Base-by-base conservation (phyloP, 2,113 vertebrate species). In the Dunckerocampus dactyliophorus region DNA sequence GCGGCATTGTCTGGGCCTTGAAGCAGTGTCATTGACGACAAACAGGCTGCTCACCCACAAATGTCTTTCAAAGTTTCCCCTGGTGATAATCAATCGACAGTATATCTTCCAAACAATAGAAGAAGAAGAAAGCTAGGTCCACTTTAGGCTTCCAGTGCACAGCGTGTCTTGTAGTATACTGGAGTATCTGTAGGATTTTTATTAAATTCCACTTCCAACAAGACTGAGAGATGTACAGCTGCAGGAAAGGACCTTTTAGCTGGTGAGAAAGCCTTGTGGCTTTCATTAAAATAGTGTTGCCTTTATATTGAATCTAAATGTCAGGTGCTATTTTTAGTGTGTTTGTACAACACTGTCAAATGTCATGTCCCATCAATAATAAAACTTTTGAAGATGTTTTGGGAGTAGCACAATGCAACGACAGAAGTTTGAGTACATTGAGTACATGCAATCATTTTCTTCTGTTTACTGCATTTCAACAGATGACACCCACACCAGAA, bases 401-500 rank as follows among this genome's bases (percentile, higher is more conserved):
- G 47, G 47, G 9, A 46, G 16, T 17, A 16, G 19, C 62, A 63
- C 58, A 52, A 0, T 46, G 59, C n/a, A 43, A 8, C 61, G 42
- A 62, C 22, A 51, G 13, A 48, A 31, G 39, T 59, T 43, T 62
- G 24, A 51, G 54, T 66, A 16, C 22, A 61, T 57, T 19, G 45
- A 43, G 43, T 21, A 62, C 28, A 12, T 22, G 10, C 46, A 37
- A 57, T 76, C 67, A 67, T 24, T 43, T 43, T 43, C 2, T 14
- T 48, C 19, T 65, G 48, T 79, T 77, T 82, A 57, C 63, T 65
- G 64, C 67, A 68, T 79, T 74, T 77, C 62, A 76, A 68, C 72
- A 24, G 56, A 61, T 65, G 43, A 55, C 75, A 63, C 79, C 79
- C 74, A 83, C 82, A 79, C 59, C n/a, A 52, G 50, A 75, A 63